Base-by-base conservation (phyloP, 2,888 invertebrate genomes). In the Agonopterix heracliana region DNA sequence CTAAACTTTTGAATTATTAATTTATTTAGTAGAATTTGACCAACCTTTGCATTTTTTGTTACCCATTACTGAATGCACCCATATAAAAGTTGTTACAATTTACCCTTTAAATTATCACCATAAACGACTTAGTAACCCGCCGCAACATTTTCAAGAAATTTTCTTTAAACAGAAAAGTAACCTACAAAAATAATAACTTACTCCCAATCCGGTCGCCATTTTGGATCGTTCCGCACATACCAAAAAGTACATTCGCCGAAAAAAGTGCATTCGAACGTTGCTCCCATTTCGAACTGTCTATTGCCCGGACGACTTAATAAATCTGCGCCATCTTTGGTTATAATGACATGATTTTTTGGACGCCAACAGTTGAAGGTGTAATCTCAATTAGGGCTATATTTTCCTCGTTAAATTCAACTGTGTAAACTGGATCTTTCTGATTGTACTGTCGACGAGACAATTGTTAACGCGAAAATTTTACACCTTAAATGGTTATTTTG, bases 331-430 rank as follows among this genome's bases (percentile, higher is more conserved):
- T 77, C 68, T 86, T 79, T 69, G 83, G 85, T 62, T 66, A 74
- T 85, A 83, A 84, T 79, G 82, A 80, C 74, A 77, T 71, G 78
- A 79, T 74, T 84, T 85, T 86, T 82, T 78, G 74, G 71, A 71
- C 73, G 66, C 62, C 66, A 55, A 61, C 61, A 54, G 64, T 61
- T 57, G 67, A 68, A 76, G 81, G 84, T 78, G 85, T 83, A 83
- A 85, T 88, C 86, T 83, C 87, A 86, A 87, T 87, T 87, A 86
- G 84, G 76, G 63, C 74, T 74, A 79, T 81, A 80, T 78, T 80
- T 81, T 79, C 74, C 85, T 87, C 82, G 85, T 87, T 87, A 87
- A 85, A 85, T 81, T 81, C 69, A 71, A 64, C 66, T 63, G 68
- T 60, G 59, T 57, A 67, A 67, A 72, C 71, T 76, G 67, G 69